Evolutionary conservation across 2,797 vertebrate species (phyloP).

Genomic region (Holocentrus rufus): DNA sequence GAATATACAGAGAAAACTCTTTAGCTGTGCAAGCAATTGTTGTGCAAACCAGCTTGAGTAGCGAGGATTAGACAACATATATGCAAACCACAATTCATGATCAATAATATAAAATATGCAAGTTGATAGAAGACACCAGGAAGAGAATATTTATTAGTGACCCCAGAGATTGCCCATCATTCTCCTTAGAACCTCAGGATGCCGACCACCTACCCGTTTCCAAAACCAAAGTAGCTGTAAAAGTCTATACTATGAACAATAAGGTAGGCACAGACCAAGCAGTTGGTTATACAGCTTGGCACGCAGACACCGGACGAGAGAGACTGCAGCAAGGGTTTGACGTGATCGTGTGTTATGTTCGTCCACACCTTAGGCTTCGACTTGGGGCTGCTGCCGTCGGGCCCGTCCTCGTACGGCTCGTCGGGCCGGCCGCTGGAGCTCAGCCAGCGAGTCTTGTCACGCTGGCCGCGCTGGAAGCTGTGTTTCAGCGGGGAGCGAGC

Average conservation of each 20-base stretch:
- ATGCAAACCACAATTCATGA: background rate
- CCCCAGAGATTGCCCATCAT: constrained; percentile 1
- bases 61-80: background rate
- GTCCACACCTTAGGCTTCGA: constrained; percentile 99
- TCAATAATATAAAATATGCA: background rate
- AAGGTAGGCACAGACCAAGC: constrained; percentile 99
- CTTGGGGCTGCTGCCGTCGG: constrained; percentile 97
- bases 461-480: constrained; percentile 99
- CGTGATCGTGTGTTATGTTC: constrained; percentile 99
- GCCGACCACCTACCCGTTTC: constrained; percentile 83
- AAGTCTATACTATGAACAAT: constrained; percentile 97
- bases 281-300: constrained; percentile 99
- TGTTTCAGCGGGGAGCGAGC: constrained; percentile 98
- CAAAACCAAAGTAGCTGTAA: constrained; percentile 85
- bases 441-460: constrained; percentile 97
- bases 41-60: background rate
- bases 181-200: constrained; percentile 82
- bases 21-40: constrained; percentile 14
- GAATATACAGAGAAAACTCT: background rate
- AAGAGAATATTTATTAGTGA: too few relatives aligned
- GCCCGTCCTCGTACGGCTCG: constrained; percentile 93
- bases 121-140: too few relatives aligned
- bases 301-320: constrained; percentile 99
- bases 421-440: constrained; percentile 90
- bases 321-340: constrained; percentile 99